Evolutionary conservation across 2,797 vertebrate species (phyloP).

Genomic region (Rhabdomys pumilio): DNA sequence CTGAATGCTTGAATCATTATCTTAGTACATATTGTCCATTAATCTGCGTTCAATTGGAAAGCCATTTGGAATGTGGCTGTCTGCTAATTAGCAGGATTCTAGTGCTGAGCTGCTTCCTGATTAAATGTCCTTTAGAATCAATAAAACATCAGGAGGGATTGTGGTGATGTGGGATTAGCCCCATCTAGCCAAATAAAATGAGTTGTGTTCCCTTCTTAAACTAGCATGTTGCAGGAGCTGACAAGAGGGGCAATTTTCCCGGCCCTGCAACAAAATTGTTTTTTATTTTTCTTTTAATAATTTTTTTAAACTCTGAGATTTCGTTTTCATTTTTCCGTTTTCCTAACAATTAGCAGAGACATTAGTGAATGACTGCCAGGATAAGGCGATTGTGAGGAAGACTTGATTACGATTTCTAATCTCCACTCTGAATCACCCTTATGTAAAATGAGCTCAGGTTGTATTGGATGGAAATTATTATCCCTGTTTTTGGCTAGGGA

Average conservation of each 20-base stretch:
- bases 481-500: constrained; percentile 80
- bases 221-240: constrained; percentile 86
- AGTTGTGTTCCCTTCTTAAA: constrained; percentile 88
- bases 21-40: constrained; percentile 91
- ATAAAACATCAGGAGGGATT: constrained; percentile 91
- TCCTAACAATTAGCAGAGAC: constrained; percentile 81
- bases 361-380: constrained; percentile 80
- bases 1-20: constrained; percentile 89
- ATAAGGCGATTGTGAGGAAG: constrained; percentile 83
- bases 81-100: constrained; percentile 91
- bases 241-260: constrained; percentile 83
- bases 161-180: constrained; percentile 89
- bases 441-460: constrained; percentile 82
- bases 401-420: constrained; percentile 83
- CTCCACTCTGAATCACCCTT: constrained; percentile 78
- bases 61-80: constrained; percentile 89
- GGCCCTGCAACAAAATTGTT: constrained; percentile 56
- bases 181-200: constrained; percentile 89
- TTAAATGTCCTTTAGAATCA: constrained; percentile 92
- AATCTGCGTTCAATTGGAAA: constrained; percentile 90
- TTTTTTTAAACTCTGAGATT: constrained; percentile 62
- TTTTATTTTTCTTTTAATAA: neutral
- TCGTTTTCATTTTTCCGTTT: constrained; percentile 74
- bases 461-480: constrained; percentile 79
- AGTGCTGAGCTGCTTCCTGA: constrained; percentile 90